phyloP scores from a whole-genome alignment of 2,113 vertebrate genomes.

The Lampris incognitus region DNA sequence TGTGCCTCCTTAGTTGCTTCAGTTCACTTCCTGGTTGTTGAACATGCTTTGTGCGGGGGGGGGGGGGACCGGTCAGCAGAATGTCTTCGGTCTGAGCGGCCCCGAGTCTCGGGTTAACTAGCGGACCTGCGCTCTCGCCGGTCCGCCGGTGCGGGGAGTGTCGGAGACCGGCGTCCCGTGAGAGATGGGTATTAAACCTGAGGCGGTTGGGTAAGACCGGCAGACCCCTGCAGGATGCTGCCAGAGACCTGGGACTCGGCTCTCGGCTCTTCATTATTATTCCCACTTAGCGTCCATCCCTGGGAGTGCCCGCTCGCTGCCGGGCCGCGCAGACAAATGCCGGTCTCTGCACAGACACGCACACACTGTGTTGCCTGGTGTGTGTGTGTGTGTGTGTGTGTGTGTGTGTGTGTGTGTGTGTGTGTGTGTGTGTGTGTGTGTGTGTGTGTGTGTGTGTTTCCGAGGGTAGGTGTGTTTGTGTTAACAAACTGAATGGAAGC shows the following conservation, averaged over 20 bases:
- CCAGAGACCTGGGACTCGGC: constrained; percentile 50
- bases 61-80: too few relatives aligned
- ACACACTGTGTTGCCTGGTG: constrained; percentile 35
- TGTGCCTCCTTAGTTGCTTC: too few relatives aligned
- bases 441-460: background rate
- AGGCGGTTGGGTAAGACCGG: constrained; percentile 22
- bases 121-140: too few relatives aligned
- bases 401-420: too few relatives aligned
- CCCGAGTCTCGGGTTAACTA: too few relatives aligned
- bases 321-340: constrained; percentile 33
- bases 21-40: too few relatives aligned
- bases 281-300: constrained; percentile 37
- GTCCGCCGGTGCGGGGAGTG: background rate
- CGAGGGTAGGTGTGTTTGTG: background rate
- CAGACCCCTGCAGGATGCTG: constrained; percentile 40
- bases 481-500: background rate
- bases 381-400: background rate
- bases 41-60: too few relatives aligned
- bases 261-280: constrained; percentile 51
- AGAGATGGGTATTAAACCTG: constrained; percentile 28
- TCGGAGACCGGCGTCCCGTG: constrained; percentile 6
- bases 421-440: constrained; percentile 8
- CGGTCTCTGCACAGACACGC: constrained; percentile 38
- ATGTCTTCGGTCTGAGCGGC: too few relatives aligned
- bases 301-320: constrained; percentile 35